Conservation (phyloP, 2,888 invertebrate genomes). For the Mimachlamys varia region DNA sequence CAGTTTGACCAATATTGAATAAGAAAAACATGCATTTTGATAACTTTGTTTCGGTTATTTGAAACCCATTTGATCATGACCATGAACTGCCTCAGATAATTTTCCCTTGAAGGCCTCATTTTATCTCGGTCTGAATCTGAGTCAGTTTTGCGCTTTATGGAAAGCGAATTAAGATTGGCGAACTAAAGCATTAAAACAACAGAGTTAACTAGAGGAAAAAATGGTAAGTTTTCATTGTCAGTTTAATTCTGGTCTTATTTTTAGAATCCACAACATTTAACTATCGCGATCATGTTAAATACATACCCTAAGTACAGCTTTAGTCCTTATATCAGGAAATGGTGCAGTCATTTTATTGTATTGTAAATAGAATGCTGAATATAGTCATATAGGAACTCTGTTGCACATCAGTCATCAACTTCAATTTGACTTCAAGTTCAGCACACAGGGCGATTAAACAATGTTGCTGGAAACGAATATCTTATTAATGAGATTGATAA, state of each 20-base stretch:
- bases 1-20: background rate
- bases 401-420: no score
- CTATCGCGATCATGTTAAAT: background rate
- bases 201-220: background rate
- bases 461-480: no score
- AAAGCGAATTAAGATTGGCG: background rate
- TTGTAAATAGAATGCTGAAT: no score
- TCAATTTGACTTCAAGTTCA: no score
- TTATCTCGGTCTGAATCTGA: background rate
- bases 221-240: slow-evolving; percentile 31
- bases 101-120: background rate
- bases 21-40: background rate
- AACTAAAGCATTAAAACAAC: background rate
- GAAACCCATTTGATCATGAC: no score
- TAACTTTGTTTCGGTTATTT: no score
- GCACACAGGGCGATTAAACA: no score
- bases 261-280: background rate
- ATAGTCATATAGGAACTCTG: no score
- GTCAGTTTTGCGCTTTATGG: background rate
- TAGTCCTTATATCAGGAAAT: background rate
- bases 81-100: no score
- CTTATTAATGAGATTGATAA: no score
- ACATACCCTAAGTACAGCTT: background rate
- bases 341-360: background rate
- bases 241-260: background rate